Evolutionary conservation across 92 coral and sea anemone genomes (phyloP).

Genomic region (Montipora capitata): DNA sequence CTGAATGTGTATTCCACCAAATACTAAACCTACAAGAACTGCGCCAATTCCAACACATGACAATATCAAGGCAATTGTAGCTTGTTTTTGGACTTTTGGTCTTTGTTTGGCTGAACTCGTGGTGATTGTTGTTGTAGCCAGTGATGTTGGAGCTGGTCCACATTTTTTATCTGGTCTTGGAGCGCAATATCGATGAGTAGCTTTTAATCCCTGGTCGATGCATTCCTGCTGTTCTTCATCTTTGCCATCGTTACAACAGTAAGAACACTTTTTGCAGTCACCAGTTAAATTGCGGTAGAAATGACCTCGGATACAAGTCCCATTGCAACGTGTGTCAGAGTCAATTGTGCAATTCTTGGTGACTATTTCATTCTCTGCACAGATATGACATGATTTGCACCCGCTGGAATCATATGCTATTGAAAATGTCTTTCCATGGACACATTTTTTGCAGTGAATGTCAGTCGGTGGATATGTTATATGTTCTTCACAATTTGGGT

Average conservation of each 20-base stretch:
- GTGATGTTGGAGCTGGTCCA: not conserved
- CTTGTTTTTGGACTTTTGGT: not conserved
- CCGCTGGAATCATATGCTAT: not conserved
- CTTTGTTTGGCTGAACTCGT: too few relatives aligned
- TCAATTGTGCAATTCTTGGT: not conserved
- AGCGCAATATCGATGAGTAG: slow-evolving; percentile 17
- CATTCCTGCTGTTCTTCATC: slow-evolving; percentile 26
- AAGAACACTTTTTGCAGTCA: slow-evolving; percentile 15
- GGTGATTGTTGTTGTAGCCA: too few relatives aligned
- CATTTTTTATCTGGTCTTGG: not conserved
- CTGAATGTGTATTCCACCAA: too few relatives aligned
- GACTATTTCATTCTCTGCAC: not conserved
- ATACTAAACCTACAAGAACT: too few relatives aligned
- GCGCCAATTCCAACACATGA: too few relatives aligned
- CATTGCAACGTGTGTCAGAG: not conserved
- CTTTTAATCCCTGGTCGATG: slow-evolving; percentile 22
- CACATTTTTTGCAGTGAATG: not conserved
- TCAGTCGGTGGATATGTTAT: not conserved
- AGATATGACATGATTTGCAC: slow-evolving; percentile 12
- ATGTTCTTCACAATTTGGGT: not conserved
- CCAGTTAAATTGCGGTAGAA: not conserved
- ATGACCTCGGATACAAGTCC: not conserved
- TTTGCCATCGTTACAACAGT: slow-evolving; percentile 25
- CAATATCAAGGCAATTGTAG: too few relatives aligned
- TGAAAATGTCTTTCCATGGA: slow-evolving; percentile 1